Evolutionary conservation across 2,113 vertebrate genomes (phyloP), one percentile per base, ranked within the genome.

Genomic region (Oncorhynchus tshawytscha): DNA sequence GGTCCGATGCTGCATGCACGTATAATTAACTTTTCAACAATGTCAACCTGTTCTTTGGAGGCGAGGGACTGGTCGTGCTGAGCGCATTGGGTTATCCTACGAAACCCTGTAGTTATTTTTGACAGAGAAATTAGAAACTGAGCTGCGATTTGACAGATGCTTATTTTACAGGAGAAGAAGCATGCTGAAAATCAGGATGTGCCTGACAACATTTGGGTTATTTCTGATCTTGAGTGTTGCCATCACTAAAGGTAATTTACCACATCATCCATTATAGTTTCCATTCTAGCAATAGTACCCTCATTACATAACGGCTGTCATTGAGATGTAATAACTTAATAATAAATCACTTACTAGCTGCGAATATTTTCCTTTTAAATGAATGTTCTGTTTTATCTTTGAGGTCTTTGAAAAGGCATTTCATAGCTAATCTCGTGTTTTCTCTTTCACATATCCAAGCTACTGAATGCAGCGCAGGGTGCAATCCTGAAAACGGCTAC

Each of bases 401-500:
- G 8, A 45, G 39, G 39, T 45, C 9, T 45, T 45, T 20, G 20
- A 57, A 57, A 57, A 57, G 4, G 20, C 54, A 57, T 6, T 57
- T 57, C 20, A 22, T 62, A 24, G 59, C 20, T 22, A n/a, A 62
- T 77, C 8, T 29, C 15, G 15, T 64, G 4, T 16, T 74, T n/a
- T 78, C 69, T 80, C 2, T 70, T 5, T 75, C 69, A 79, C 29
- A 78, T 76, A 31, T 74, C 27, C 72, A 15, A 97, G 96, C 93
- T 2, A 81, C 93, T 91, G 94, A 90, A 70, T 99, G 98, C 87
- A 90, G 80, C 70, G 88, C 89, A 18, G 92, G 91, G 78, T 99
- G 98, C 85, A 94, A 94, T 88, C 91, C 91, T 70, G 86, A 93
- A 79, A 95, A 95, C 81, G 96, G 96, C 78, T 93, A 95, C 88